Evolutionary conservation across 2,888 invertebrate genomes (phyloP), one percentile per base, ranked within the genome.

Genomic region (Caenorhabditis wallacei): DNA sequence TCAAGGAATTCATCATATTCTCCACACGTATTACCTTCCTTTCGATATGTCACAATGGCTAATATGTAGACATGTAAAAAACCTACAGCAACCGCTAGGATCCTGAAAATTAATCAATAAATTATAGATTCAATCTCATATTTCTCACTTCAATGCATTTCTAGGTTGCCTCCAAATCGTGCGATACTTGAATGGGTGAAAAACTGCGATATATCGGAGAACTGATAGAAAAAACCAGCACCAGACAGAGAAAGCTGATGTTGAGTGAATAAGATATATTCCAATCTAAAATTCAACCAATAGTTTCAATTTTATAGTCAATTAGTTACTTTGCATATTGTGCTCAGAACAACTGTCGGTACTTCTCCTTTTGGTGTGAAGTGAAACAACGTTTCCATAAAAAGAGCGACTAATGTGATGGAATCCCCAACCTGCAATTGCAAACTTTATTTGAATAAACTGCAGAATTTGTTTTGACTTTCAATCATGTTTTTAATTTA

Each of bases 231-330:
- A 78, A 18, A 91, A 84, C 91, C 91, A 91, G 64, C 90, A 90
- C 87, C 90, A 90, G 3, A 90, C 90, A 13, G 90, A 90, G 74
- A 91, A 91, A 2, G 90, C 91, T 0, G 90, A 89, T 22, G 91
- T 89, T 2, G 90, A 83, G 61, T 91, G 91, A 75, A 91, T 88
- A 24, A 89, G 56, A 64, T 87, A 91, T 43, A 91, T 79, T 59
- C 90, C 89, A n/a, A 85, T 26, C 90, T 90, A 72, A 79, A 89
- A 70, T 43, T 40, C 20, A 24, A 22, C 2, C 5, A 16, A 13
- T 53, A n/a, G 48, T 20, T 18, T 7, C 20, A 0, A 4, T 8
- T 18, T 16, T 18, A 18, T 18, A 48, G 1, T 48, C 20, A 37
- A 20, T 30, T 30, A 30, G 30, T 64, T 35, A 84, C 87, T 53